These are phyloP conservation scores for Periophthalmus magnuspinnatus DNA, from an alignment of 2,797 vertebrate genomes.

Conservation along the genomic window DNA sequence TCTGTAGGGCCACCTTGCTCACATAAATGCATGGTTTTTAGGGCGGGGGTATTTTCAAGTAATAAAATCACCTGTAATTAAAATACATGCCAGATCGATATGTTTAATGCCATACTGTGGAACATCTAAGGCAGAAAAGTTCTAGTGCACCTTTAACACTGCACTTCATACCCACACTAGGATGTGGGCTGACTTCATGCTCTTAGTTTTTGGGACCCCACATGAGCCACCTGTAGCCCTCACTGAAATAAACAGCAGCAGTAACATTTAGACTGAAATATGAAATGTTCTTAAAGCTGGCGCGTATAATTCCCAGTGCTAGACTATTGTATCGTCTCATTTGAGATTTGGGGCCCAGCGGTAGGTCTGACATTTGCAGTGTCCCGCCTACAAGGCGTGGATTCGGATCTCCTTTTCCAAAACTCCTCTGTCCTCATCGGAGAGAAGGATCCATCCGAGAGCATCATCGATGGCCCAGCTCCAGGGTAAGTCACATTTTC, in stretches of 20 bases:
- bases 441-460: slow-evolving; percentile 26
- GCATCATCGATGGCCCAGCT: slow-evolving; percentile 58
- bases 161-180: no score
- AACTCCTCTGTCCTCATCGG: slow-evolving; percentile 39
- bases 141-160: no score
- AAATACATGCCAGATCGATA: no score
- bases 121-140: no score
- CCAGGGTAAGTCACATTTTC: slow-evolving; percentile 44
- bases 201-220: not conserved
- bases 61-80: no score
- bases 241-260: not conserved
- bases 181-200: no score
- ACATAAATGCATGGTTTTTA: no score
- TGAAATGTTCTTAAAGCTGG: not conserved
- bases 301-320: not conserved
- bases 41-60: no score
- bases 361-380: slow-evolving; percentile 47
- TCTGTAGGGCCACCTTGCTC: no score
- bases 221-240: not conserved
- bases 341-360: not conserved
- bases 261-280: not conserved
- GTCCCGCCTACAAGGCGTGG: slow-evolving; percentile 77
- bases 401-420: slow-evolving; percentile 48
- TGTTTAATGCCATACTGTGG: no score
- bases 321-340: not conserved